A percentile compares a stretch with the other conserved stretches of the same genome.
Conservation (phyloP, 2,888 invertebrate species). For the Matsumyia berberina region DNA sequence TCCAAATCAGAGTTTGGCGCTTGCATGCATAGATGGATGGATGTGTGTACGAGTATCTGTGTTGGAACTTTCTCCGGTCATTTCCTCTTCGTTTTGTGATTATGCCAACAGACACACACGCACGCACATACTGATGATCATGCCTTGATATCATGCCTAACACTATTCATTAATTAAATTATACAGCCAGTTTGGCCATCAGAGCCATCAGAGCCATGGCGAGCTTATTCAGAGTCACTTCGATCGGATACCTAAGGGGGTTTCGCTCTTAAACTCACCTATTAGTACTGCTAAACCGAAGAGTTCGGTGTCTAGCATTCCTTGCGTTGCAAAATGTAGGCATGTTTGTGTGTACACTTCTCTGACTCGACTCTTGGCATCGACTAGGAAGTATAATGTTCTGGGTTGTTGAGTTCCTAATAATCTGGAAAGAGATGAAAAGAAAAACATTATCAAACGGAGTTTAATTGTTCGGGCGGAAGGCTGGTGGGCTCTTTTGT, state of each 20-base stretch:
- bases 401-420: slow-evolving; percentile 84
- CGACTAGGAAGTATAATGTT: slow-evolving; percentile 85
- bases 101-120: slow-evolving; percentile 33
- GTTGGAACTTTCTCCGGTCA: slow-evolving; percentile 74
- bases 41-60: slow-evolving; percentile 45
- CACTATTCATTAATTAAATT: slow-evolving; percentile 69
- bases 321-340: slow-evolving; percentile 90
- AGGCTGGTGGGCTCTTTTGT: neutral
- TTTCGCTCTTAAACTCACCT: slow-evolving; percentile 86
- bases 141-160: slow-evolving; percentile 54
- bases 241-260: neutral
- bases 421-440: slow-evolving; percentile 79
- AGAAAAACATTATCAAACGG: slow-evolving; percentile 18
- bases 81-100: slow-evolving; percentile 72
- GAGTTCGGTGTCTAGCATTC: slow-evolving; percentile 92
- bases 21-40: neutral
- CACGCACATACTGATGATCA: slow-evolving; percentile 49
- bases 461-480: slow-evolving; percentile 21
- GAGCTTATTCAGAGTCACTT: slow-evolving; percentile 15
- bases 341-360: slow-evolving; percentile 93
- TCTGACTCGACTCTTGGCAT: slow-evolving; percentile 92
- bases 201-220: slow-evolving; percentile 7
- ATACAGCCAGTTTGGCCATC: slow-evolving; percentile 22
- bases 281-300: slow-evolving; percentile 92
- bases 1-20: slow-evolving; percentile 44